These are phyloP conservation scores for Hypotaenidia philippensis DNA, from an alignment of 2,797 vertebrate species.

Conservation along the genomic window DNA sequence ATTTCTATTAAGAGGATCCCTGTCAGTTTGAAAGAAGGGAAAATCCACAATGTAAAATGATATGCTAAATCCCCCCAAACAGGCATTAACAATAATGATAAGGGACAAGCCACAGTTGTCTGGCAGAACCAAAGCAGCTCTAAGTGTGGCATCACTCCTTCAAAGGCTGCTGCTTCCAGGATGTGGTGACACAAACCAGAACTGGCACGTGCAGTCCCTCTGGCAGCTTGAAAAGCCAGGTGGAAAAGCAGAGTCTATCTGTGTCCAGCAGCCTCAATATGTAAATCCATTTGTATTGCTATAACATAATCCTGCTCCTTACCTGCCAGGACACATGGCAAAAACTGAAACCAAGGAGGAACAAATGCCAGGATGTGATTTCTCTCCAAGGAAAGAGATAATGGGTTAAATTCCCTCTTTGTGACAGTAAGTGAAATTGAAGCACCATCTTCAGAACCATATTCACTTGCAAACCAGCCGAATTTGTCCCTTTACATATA, in stretches of 20 bases:
- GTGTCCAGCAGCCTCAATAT: conserved; percentile 12
- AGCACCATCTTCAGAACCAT: neutral
- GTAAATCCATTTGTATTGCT: neutral
- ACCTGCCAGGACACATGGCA: neutral
- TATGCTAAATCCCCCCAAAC: neutral
- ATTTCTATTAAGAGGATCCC: conserved; percentile 6
- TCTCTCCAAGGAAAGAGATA: neutral
- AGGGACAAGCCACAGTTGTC: neutral
- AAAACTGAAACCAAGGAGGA: neutral
- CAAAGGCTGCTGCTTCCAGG: neutral
- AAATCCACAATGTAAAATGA: neutral
- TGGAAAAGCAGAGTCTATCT: neutral
- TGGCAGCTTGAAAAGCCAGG: conserved; percentile 9
- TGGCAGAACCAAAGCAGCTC: neutral
- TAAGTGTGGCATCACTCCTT: neutral
- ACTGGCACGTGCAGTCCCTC: neutral
- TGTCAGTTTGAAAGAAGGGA: neutral
- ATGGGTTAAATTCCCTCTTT: neutral
- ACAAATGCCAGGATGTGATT: neutral
- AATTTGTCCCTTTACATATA: neutral
- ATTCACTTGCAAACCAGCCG: neutral
- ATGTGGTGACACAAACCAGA: neutral
- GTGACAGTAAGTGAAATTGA: neutral
- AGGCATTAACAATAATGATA: neutral
- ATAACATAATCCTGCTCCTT: neutral